Evolutionary conservation across 1,140 invertebrate species (phyloP).

Genomic region (Cotesia typhae): DNA sequence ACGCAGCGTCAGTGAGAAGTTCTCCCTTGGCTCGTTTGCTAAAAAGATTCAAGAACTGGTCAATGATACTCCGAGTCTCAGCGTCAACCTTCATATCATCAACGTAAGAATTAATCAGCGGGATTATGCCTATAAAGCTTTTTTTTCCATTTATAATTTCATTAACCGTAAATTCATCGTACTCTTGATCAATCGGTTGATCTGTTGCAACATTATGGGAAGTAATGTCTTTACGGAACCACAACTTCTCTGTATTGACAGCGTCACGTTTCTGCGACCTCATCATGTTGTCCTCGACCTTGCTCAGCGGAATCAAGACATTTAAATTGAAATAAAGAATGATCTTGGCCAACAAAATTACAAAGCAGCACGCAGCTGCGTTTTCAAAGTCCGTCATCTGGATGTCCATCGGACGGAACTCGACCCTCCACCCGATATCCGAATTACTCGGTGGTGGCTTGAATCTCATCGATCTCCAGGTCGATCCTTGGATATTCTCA

Average conservation of each 20-base stretch:
- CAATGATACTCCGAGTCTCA: conserved; percentile 95
- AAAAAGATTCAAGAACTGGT: conserved; percentile 96
- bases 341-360: conserved; percentile 94
- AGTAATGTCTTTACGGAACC: conserved; percentile 87
- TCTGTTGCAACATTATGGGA: conserved; percentile 55
- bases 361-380: conserved; percentile 98
- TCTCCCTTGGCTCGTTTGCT: conserved; percentile 87
- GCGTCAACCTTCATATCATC: conserved; percentile 94
- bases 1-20: conserved; percentile 86
- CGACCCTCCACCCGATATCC: conserved; percentile 98
- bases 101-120: conserved; percentile 93
- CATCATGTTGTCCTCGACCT: conserved; percentile 98
- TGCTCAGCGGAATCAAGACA: conserved; percentile 97
- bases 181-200: conserved; percentile 62
- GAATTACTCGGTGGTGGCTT: conserved; percentile 96
- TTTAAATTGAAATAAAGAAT: conserved; percentile 97
- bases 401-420: conserved; percentile 98
- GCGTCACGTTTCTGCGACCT: conserved; percentile 92
- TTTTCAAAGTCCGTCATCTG: conserved; percentile 99
- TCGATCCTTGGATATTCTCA: conserved; percentile 99
- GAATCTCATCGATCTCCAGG: conserved; percentile 99
- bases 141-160: conserved; percentile 98
- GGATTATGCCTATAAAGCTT: conserved; percentile 93
- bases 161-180: conserved; percentile 84
- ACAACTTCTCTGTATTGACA: conserved; percentile 83